Conservation (phyloP, 2,888 invertebrate species). For the Deroplatys truncata region DNA sequence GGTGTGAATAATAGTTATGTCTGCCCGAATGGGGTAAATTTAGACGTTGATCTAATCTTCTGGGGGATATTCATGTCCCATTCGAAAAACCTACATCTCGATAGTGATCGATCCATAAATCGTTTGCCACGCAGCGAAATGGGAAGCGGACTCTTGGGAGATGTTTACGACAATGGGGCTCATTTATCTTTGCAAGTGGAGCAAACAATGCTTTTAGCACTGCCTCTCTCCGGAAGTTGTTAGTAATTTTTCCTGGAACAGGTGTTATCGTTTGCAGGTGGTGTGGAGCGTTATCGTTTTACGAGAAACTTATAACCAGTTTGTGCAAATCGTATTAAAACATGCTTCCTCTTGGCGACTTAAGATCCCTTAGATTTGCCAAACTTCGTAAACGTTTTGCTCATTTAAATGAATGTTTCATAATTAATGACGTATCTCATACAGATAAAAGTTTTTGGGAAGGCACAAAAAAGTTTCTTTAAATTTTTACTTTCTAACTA, state of each 20-base stretch:
- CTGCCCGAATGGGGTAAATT: too few species aligned
- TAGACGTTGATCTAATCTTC: background rate
- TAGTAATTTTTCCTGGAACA: background rate
- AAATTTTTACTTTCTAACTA: too few species aligned
- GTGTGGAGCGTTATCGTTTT: background rate
- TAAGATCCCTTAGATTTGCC: too few species aligned
- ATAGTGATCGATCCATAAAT: background rate
- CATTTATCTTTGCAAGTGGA: background rate
- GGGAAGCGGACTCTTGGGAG: background rate
- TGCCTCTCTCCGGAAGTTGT: background rate
- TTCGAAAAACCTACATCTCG: background rate
- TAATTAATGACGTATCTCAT: too few species aligned
- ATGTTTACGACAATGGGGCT: background rate
- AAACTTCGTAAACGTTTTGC: too few species aligned
- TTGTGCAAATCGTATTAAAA: too few species aligned
- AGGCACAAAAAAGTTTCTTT: too few species aligned
- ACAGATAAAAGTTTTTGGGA: too few species aligned
- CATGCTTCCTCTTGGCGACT: too few species aligned
- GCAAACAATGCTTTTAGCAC: background rate
- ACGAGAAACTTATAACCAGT: too few species aligned
- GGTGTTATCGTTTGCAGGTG: background rate
- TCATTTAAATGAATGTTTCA: too few species aligned
- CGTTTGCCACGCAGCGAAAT: background rate
- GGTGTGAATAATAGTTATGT: too few species aligned
- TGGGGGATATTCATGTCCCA: background rate